These are phyloP conservation scores for Drosophila pectinifera DNA, from an alignment of 1,140 invertebrate species.

Conservation along the genomic window DNA sequence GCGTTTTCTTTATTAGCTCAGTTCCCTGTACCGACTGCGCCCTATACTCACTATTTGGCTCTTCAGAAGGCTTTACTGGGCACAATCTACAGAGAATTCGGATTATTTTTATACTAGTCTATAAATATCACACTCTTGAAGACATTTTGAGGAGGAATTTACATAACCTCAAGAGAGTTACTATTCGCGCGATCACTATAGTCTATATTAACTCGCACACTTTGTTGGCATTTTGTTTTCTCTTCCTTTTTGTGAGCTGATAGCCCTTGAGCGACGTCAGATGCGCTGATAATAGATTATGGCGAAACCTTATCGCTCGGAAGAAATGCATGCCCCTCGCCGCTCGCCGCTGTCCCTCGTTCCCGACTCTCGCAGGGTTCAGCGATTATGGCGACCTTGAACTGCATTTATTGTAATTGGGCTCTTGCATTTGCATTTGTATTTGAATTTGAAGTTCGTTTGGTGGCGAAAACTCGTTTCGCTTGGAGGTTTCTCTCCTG, in stretches of 20 bases:
- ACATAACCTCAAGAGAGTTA: background rate
- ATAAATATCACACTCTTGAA: no score
- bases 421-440: slow-evolving; percentile 18
- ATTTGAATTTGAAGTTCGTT: slow-evolving; percentile 14
- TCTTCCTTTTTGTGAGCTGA: background rate
- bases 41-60: background rate
- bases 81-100: background rate
- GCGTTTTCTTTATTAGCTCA: no score
- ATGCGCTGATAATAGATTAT: slow-evolving; percentile 23
- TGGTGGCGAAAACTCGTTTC: slow-evolving; percentile 26
- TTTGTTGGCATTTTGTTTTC: slow-evolving; percentile 9
- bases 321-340: background rate
- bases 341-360: background rate
- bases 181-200: background rate
- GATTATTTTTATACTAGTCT: background rate
- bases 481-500: slow-evolving; percentile 20
- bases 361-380: slow-evolving; percentile 12
- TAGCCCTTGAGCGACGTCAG: slow-evolving; percentile 24
- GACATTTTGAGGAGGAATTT: background rate
- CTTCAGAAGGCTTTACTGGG: background rate
- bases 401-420: slow-evolving; percentile 32
- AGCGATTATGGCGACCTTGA: slow-evolving; percentile 32
- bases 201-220: slow-evolving; percentile 14
- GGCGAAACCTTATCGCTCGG: background rate
- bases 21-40: no score